Percentiles rank a stretch among this genome's conserved stretches.
phyloP scores from a whole-genome alignment of 2,888 invertebrate species.

The Spodoptera littoralis region DNA sequence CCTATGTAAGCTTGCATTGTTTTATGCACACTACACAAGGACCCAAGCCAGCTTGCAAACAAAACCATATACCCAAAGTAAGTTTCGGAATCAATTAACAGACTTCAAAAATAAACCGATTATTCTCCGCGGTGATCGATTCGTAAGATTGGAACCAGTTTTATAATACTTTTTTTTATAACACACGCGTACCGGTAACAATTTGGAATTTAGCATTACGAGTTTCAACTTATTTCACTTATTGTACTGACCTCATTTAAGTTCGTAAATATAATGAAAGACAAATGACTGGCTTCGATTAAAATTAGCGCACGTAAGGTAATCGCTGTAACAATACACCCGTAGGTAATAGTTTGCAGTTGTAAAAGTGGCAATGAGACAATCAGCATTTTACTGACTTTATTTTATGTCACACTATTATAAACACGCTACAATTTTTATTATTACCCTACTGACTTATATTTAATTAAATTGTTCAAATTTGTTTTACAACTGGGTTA shows the following conservation, averaged over 20 bases:
- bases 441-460: conserved; percentile 2
- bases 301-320: conserved; percentile 38
- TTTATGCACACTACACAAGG: conserved; percentile 20
- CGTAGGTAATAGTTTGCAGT: conserved; percentile 35
- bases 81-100: conserved; percentile 30
- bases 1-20: conserved; percentile 1
- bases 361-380: conserved; percentile 30
- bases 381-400: conserved; percentile 29
- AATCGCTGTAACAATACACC: conserved; percentile 52
- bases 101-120: conserved; percentile 41
- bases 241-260: conserved; percentile 38
- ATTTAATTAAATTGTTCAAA: conserved; percentile 12
- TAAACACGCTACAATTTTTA: conserved; percentile 1
- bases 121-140: conserved; percentile 25
- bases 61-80: conserved; percentile 14
- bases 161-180: conserved; percentile 24
- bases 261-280: conserved; percentile 25
- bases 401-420: no score
- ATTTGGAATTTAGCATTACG: conserved; percentile 23
- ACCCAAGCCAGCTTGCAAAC: conserved; percentile 7
- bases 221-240: conserved; percentile 9
- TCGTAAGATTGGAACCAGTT: conserved; percentile 40
- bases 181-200: conserved; percentile 5
- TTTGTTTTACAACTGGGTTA: conserved; percentile 19
- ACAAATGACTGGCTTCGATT: conserved; percentile 28